phyloP scores from a whole-genome alignment of 2,113 vertebrate genomes.

The Proterorhinus semilunaris region DNA sequence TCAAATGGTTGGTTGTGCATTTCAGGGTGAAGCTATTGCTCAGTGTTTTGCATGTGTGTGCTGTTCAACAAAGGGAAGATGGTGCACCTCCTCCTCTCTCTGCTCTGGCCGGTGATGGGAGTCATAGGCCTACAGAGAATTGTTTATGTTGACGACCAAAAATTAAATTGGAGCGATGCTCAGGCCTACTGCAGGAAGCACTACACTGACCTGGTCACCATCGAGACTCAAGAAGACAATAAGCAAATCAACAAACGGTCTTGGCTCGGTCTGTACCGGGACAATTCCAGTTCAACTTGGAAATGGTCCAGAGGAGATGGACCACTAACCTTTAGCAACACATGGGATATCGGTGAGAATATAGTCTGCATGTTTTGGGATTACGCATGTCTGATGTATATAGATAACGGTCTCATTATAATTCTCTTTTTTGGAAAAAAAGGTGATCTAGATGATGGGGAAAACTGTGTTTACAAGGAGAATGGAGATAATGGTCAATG shows the following conservation, averaged over 20 bases:
- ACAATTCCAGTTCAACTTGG: not conserved
- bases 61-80: too few species aligned
- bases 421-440: too few species aligned
- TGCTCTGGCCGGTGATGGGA: not conserved
- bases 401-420: too few species aligned
- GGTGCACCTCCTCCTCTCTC: slow-evolving; percentile 2
- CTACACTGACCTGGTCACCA: slow-evolving; percentile 31
- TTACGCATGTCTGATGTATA: too few species aligned
- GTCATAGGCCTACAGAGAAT: fast-evolving
- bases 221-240: not conserved
- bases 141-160: fast-evolving
- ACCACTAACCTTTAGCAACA: not conserved
- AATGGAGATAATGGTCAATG: not conserved
- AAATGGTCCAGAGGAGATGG: slow-evolving; percentile 26
- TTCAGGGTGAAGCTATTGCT: too few species aligned
- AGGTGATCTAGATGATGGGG: not conserved
- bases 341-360: fast-evolving
- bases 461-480: slow-evolving; percentile 8
- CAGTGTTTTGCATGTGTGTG: too few species aligned
- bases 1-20: too few species aligned
- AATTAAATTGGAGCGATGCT: not conserved
- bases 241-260: fast-evolving
- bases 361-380: not conserved
- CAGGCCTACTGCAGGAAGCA: not conserved
- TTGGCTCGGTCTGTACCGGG: slow-evolving; percentile 40